A percentile compares a stretch with the other conserved stretches of the same genome.
phyloP scores from a whole-genome alignment of 2,888 invertebrate species.

The Xestobium rufovillosum region DNA sequence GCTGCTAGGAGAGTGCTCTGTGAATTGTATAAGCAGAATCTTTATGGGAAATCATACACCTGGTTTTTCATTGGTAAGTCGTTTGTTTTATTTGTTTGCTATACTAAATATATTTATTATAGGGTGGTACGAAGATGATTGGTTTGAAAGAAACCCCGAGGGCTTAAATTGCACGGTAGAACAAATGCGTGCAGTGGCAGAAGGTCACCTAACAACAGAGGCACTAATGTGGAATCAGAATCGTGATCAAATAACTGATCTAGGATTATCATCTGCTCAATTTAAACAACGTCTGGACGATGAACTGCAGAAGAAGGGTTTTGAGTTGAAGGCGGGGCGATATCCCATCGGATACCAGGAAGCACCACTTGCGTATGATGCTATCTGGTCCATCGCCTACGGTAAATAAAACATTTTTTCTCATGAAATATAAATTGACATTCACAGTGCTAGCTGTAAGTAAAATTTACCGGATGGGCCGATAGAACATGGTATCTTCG shows the following conservation, averaged over 20 bases:
- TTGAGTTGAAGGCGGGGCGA: slow-evolving; percentile 77
- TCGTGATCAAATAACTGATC: slow-evolving; percentile 80
- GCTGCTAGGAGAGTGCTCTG: slow-evolving; percentile 94
- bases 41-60: slow-evolving; percentile 93
- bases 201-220: slow-evolving; percentile 97
- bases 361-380: slow-evolving; percentile 97
- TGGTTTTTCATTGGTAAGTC: slow-evolving; percentile 96
- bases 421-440: too few relatives aligned
- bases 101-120: too few relatives aligned
- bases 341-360: slow-evolving; percentile 95
- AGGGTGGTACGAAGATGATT: slow-evolving; percentile 99
- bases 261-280: slow-evolving; percentile 91
- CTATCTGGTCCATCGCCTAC: slow-evolving; percentile 97
- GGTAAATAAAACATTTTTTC: slow-evolving; percentile 48
- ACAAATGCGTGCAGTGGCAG: slow-evolving; percentile 90
- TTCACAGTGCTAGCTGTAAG: too few relatives aligned
- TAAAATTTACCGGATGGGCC: too few relatives aligned
- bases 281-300: slow-evolving; percentile 81
- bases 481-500: too few relatives aligned
- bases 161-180: slow-evolving; percentile 87
- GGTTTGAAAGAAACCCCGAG: slow-evolving; percentile 89
- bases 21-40: slow-evolving; percentile 87
- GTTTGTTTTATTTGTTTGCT: neutral
- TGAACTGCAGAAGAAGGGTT: slow-evolving; percentile 70
- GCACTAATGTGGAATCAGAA: slow-evolving; percentile 99